A percentile compares a stretch with the other conserved stretches of the same genome.
Evolutionary conservation across 35 echinoderm and acorn worm genomes (phyloP).

Genomic region (Heliocidaris erythrogramma): DNA sequence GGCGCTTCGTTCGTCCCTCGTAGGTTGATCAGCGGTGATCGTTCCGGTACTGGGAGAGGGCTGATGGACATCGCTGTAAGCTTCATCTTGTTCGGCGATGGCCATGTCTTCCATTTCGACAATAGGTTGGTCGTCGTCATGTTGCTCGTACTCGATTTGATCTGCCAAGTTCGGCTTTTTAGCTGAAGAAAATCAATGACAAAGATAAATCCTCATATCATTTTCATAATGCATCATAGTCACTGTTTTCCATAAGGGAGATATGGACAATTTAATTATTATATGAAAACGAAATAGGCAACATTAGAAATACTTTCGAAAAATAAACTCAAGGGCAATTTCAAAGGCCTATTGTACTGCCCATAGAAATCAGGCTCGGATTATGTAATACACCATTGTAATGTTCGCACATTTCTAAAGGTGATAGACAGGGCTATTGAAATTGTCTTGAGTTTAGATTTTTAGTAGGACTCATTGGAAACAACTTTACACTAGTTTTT

Average conservation of each 20-base stretch:
- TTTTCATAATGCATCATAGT: background rate
- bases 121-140: background rate
- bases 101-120: slow-evolving; percentile 21
- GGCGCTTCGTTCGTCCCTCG: background rate
- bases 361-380: no score
- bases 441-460: background rate
- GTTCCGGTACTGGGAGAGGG: background rate
- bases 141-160: slow-evolving; percentile 19
- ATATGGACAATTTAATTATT: background rate
- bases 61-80: background rate
- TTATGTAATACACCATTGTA: no score
- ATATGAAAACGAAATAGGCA: background rate
- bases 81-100: background rate
- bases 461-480: no score
- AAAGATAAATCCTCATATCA: background rate
- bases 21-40: background rate
- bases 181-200: slow-evolving; percentile 3
- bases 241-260: background rate
- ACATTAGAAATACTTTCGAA: no score
- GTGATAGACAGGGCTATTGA: no score
- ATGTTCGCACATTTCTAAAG: no score
- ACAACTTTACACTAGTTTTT: no score
- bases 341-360: no score
- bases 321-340: no score
- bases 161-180: background rate